Base-by-base conservation (phyloP, 2,113 vertebrate species). In the Gallinago paraguaiae region DNA sequence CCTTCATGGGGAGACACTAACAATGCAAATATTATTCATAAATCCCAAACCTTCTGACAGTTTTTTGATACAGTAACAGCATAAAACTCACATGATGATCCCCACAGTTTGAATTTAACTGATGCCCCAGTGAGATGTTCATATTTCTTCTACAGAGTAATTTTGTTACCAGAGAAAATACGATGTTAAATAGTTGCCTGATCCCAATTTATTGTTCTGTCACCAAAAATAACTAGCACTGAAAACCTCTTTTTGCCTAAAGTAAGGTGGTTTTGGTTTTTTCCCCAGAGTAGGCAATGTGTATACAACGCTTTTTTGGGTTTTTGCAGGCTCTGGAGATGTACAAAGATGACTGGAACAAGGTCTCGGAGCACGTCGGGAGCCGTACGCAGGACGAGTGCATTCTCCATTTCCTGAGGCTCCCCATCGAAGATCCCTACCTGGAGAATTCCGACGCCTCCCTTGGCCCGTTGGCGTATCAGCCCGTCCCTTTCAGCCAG, bases 291-390 rank as follows among this genome's bases (percentile, higher is more conserved):
- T 3, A 30, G 13, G 1, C 25, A 5, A 3, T 2, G 25, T 5
- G 1, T 0, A 4, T 4, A 9, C 17, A 2, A 6, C 1, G 4
- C 14, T 7, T 16, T 59, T 16, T 43, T 39, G 39, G 7, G 64
- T 35, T 53, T 2, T 93, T 72, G 9, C 93, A 99, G 99, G 99
- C 99, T 2, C 97, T 99, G 92, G 99, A 99, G 97, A 99, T 99
- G 99, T 99, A 98, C 97, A 99, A 99, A 94, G 99, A 99, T 9
- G 99, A 99, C 97, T 99, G 99, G 99, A 99, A 99, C 97, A 99
- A 99, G 92, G 99, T 99, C 67, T 99, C 99, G 0, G 99, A 99
- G 97, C 99, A 99, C 2, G 98, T 99, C 2, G 99, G 99, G 33
- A 99, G 99, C 69, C 99, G 99, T 33, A 99, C 99, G 12, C 99